Base-by-base conservation (phyloP, 1,140 invertebrate genomes). In the Zaprionus taronus region DNA sequence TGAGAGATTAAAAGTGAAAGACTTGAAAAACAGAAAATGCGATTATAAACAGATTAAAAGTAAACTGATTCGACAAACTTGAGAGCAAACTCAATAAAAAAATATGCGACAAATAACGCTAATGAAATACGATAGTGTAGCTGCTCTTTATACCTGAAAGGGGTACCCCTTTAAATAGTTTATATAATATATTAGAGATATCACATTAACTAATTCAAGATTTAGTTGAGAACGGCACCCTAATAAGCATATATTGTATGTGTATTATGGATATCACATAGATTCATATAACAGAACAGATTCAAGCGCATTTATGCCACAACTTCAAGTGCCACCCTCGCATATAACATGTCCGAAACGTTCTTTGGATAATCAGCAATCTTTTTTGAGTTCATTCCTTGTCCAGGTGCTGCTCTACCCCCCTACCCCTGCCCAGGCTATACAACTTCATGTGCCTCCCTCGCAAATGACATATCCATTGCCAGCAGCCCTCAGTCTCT, bases 281-380 rank as follows among this genome's bases (percentile, higher is more conserved):
- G 34, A 36, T 36, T 36, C 26, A 36, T 9, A 4, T 5, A 5
- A 26, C 24, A 26, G 24, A 26, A 26, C 24, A 36, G 11, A 28
- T 38, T 38, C 14, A 15, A 15, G 14, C 4, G 24, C 24, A 31
- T 7, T 7, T 9, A 7, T 34, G 9, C 38, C n/a, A n/a, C 6
- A 47, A 47, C 41, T 47, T 47, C 41, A 9, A 0, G n/a, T 47
- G 9, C 41, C 41, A 47, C 6, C 41, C 41, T 47, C 41, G 41
- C 41, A 2, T 11, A 11, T 11, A 34, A 34, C 9, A 34, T 34
- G 31, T 34, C 31, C 31, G 31, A 34, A 34, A 47, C 41, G 41
- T 17, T 17, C 41, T 47, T 20, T 12, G 22, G 47, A 51, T 51
- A 51, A 51, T 47, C 47, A 51, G 47, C 47, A 47, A 47, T 47